Base-by-base conservation (phyloP, 30 jellyfish, hydroid and myxozoan genomes). In the Mastigias papua region DNA sequence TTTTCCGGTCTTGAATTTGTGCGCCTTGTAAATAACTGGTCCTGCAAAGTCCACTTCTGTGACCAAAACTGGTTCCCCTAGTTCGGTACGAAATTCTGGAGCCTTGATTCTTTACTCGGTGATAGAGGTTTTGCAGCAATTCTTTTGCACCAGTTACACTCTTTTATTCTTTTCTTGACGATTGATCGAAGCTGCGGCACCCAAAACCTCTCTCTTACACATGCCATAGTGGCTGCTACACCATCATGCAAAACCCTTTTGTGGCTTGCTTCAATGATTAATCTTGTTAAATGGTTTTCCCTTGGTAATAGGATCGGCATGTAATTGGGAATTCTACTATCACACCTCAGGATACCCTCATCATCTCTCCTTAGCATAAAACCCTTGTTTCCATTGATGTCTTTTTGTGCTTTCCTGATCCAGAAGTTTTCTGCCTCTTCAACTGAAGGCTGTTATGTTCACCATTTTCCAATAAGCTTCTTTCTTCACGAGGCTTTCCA, bases 241-340 rank as follows among this genome's bases (percentile, higher is more conserved):
- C 89, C 95, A 84, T 82, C 84, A 48, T 73, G 89, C 35, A 86
- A 84, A 20, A 84, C 73, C 67, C 34, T 73, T 69, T 61, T 70
- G 84, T 86, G 89, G 83, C 84, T 62, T 65, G 60, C 76, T 84
- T 74, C 75, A 29, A 86, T 86, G 46, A 86, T 50, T 37, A 72
- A 60, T 54, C 27, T 78, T 69, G 61, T 88, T 88, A 70, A 70
- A 50, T 71, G 75, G 83, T 50, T 30, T 73, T 51, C 69, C 73
- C 61, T 75, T 30, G 89, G 95, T 84, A 73, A 46, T 76, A 86
- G 73, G 34, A 86, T 86, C 26, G 89, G 95, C 26, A 51, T 72
- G 89, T 86, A 86, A 32, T 84, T 84, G 73, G 89, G 89, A 30
- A 86, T 86, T 73, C 93, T 84, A 69, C 87, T 87, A 69, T 54